Percentiles rank a stretch among this genome's conserved stretches.
Conservation (phyloP, 2,797 vertebrate species). For the Hydrocynus forskahlii region DNA sequence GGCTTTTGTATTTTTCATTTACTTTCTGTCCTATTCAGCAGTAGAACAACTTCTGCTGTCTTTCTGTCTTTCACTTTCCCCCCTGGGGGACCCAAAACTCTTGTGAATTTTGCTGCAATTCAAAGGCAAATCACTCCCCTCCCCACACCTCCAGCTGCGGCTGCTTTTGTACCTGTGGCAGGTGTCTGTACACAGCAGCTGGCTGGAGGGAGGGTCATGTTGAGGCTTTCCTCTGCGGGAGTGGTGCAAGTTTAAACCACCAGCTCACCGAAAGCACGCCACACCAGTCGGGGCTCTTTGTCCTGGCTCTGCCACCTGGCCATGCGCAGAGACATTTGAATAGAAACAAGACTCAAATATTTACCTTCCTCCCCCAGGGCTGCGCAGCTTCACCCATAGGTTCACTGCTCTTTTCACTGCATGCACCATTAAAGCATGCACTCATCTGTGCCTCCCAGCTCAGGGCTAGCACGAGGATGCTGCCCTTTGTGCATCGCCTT, state of each 20-base stretch:
- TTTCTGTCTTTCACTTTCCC: neutral
- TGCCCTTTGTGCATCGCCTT: neutral
- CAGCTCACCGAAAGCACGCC: slow-evolving; percentile 16
- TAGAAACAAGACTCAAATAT: slow-evolving; percentile 50
- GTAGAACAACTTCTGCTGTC: too few relatives aligned
- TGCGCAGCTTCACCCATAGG: slow-evolving; percentile 1
- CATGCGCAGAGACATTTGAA: slow-evolving; percentile 10
- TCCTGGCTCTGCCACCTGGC: slow-evolving; percentile 19
- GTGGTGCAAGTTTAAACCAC: slow-evolving; percentile 30
- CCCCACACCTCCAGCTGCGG: neutral
- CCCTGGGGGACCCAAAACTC: neutral
- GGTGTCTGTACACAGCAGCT: slow-evolving; percentile 15
- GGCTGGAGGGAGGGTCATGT: slow-evolving; percentile 12
- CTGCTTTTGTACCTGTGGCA: slow-evolving; percentile 28
- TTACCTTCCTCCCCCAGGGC: slow-evolving; percentile 23
- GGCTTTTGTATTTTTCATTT: neutral
- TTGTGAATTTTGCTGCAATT: neutral
- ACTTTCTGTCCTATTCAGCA: neutral
- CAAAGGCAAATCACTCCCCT: neutral
- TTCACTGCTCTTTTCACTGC: neutral
- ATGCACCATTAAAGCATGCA: slow-evolving; percentile 5
- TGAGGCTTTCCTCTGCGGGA: slow-evolving; percentile 11
- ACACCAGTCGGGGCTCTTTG: neutral
- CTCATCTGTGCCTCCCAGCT: neutral
- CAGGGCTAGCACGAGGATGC: neutral